Conservation (phyloP, 1,140 invertebrate genomes). For the Pissodes strobi region DNA sequence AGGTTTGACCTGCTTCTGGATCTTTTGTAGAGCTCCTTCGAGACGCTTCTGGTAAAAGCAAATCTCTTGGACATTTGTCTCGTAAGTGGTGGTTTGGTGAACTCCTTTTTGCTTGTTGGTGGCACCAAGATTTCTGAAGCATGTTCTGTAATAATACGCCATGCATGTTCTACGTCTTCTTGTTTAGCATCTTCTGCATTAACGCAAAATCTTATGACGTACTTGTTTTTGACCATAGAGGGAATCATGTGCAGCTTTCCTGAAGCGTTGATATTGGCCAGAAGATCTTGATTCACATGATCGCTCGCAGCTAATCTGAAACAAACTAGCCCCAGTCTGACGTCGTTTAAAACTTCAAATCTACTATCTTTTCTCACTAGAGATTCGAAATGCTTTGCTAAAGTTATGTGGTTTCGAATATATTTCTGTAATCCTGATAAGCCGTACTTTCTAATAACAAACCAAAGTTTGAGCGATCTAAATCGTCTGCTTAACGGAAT, state of each 20-base stretch:
- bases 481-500: conserved; percentile 87
- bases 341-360: conserved; percentile 85
- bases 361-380: conserved; percentile 73
- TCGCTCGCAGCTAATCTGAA: conserved; percentile 74
- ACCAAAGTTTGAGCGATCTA: conserved; percentile 87
- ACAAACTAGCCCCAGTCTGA: conserved; percentile 74
- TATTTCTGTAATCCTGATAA: conserved; percentile 80
- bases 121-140: conserved; percentile 68
- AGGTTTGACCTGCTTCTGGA: conserved; percentile 65
- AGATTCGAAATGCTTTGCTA: conserved; percentile 85
- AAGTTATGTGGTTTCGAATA: conserved; percentile 83
- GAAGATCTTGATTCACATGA: conserved; percentile 75
- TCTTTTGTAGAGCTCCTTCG: conserved; percentile 64
- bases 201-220: conserved; percentile 83
- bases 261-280: conserved; percentile 85
- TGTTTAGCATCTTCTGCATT: conserved; percentile 78
- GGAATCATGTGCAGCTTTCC: conserved; percentile 91
- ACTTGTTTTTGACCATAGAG: conserved; percentile 76
- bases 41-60: conserved; percentile 70
- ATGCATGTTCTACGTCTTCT: conserved; percentile 77
- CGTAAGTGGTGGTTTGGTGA: conserved; percentile 59
- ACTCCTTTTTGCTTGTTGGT: conserved; percentile 43
- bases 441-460: conserved; percentile 83
- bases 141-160: conserved; percentile 71
- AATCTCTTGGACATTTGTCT: conserved; percentile 65